These are phyloP conservation scores for Carterocephalus palaemon DNA, from an alignment of 2,888 invertebrate genomes.

Conservation along the genomic window DNA sequence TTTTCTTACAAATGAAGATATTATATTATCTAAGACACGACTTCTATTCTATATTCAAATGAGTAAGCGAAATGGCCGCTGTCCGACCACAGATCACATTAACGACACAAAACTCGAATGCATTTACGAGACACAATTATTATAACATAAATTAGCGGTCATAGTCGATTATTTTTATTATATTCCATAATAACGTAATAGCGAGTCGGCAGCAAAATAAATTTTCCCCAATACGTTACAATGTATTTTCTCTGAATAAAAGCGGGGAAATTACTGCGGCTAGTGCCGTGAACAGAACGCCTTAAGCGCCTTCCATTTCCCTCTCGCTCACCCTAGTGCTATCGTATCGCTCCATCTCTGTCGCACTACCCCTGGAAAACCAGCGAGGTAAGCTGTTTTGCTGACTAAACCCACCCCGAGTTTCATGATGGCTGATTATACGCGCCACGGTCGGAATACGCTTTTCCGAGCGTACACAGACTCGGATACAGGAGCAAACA, in stretches of 20 bases:
- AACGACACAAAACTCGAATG: conserved; percentile 14
- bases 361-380: conserved; percentile 46
- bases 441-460: conserved; percentile 64
- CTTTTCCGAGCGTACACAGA: conserved; percentile 46
- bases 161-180: conserved; percentile 37
- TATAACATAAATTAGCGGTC: conserved; percentile 27
- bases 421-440: conserved; percentile 79
- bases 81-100: conserved; percentile 10
- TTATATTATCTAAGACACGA: too few relatives aligned
- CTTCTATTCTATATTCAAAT: too few relatives aligned
- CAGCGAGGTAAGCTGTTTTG: conserved; percentile 67
- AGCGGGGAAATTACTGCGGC: conserved; percentile 73
- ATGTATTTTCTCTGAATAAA: conserved; percentile 65
- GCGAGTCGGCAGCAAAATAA: conserved; percentile 35
- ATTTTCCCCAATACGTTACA: conserved; percentile 43
- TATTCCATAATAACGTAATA: conserved; percentile 33
- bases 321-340: conserved; percentile 41
- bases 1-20: too few relatives aligned
- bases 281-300: conserved; percentile 42
- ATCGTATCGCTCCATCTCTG: conserved; percentile 39
- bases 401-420: conserved; percentile 50
- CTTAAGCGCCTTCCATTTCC: conserved; percentile 51
- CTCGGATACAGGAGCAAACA: conserved; percentile 54
- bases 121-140: conserved; percentile 21
- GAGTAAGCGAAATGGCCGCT: conserved; percentile 10